phyloP scores from a whole-genome alignment of 2,888 invertebrate species.

The Andrena trimmerana region DNA sequence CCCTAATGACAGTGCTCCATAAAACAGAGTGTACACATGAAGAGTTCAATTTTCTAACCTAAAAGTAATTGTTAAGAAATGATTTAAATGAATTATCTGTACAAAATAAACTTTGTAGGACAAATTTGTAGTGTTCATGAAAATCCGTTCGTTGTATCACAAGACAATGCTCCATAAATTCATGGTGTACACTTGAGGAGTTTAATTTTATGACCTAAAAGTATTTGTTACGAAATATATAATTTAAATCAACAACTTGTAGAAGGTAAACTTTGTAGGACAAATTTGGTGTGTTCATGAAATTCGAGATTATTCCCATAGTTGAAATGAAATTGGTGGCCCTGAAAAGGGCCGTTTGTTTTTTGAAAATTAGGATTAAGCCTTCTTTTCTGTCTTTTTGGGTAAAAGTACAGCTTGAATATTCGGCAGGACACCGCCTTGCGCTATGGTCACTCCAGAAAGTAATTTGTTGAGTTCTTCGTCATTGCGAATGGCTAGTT shows the following conservation, averaged over 20 bases:
- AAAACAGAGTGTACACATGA: too few relatives aligned
- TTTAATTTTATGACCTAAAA: too few relatives aligned
- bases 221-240: too few relatives aligned
- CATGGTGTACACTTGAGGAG: too few relatives aligned
- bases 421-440: constrained; percentile 93
- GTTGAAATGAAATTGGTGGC: constrained; percentile 51
- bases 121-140: neutral
- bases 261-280: neutral
- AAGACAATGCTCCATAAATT: too few relatives aligned
- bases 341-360: constrained; percentile 69
- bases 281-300: neutral
- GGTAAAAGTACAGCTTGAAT: constrained; percentile 88
- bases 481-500: constrained; percentile 92
- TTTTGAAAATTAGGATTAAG: constrained; percentile 26
- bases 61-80: too few relatives aligned
- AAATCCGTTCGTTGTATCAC: neutral
- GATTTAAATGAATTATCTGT: too few relatives aligned
- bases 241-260: too few relatives aligned
- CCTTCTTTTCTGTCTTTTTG: constrained; percentile 69
- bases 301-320: constrained; percentile 20
- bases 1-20: too few relatives aligned
- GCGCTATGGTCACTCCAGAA: constrained; percentile 92
- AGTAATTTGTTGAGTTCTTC: constrained; percentile 92
- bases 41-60: too few relatives aligned
- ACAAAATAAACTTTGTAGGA: neutral